Conservation (phyloP, 2,888 invertebrate species). For the Ametastegia equiseti region DNA sequence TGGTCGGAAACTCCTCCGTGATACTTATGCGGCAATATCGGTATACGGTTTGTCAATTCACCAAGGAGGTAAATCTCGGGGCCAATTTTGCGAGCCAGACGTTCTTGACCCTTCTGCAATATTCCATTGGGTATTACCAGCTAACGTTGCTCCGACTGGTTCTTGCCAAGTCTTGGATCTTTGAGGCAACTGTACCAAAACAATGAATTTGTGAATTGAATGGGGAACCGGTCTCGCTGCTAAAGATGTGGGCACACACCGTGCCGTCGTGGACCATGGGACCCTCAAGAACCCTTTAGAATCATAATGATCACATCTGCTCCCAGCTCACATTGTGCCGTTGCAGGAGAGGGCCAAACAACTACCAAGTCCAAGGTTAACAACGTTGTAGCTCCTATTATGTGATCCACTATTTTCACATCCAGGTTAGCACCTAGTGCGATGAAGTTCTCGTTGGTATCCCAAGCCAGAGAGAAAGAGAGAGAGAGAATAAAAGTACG, state of each 20-base stretch:
- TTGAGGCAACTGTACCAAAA: slow-evolving; percentile 37
- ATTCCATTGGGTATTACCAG: background rate
- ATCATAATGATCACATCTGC: slow-evolving; percentile 44
- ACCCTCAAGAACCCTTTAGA: slow-evolving; percentile 40
- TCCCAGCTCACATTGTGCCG: slow-evolving; percentile 32
- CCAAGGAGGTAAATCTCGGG: background rate
- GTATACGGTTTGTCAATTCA: background rate
- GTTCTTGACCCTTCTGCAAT: background rate
- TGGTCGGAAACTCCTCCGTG: background rate
- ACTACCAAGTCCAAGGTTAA: slow-evolving; percentile 27
- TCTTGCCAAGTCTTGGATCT: background rate
- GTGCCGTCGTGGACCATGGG: slow-evolving; percentile 6
- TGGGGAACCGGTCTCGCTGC: slow-evolving; percentile 39
- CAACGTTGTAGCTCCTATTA: slow-evolving; percentile 30
- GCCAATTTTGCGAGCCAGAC: background rate
- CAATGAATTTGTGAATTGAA: slow-evolving; percentile 38
- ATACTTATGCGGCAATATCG: background rate
- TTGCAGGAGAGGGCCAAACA: slow-evolving; percentile 7
- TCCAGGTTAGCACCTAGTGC: background rate
- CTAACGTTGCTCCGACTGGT: background rate
- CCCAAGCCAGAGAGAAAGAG: background rate
- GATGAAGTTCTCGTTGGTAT: background rate
- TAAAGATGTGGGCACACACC: background rate
- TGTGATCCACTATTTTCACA: slow-evolving; percentile 24
- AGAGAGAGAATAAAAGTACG: background rate